These are phyloP conservation scores for Pheosia tremula DNA, from an alignment of 2,888 invertebrate genomes.

Conservation along the genomic window DNA sequence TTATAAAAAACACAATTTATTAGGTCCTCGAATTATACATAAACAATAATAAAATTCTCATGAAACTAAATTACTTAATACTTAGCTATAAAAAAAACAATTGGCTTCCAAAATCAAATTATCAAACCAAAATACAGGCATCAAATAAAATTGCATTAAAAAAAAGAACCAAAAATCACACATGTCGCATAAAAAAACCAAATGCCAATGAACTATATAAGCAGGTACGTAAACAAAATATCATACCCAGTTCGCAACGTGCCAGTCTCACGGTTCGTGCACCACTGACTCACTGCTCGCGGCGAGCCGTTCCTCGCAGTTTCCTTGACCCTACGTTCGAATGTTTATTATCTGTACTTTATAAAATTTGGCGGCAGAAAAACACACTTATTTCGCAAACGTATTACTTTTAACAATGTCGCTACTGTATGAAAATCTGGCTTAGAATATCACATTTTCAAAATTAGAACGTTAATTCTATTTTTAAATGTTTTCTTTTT, in stretches of 20 bases:
- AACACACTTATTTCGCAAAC: not conserved
- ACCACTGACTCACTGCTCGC: conserved; percentile 20
- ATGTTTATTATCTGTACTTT: conserved; percentile 11
- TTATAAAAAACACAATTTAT: no score
- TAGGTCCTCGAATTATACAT: no score
- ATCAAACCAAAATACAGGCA: not conserved
- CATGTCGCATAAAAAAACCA: not conserved
- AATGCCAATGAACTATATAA: not conserved
- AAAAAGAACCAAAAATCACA: not conserved
- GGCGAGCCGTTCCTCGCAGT: conserved; percentile 7
- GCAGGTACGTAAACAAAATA: not conserved
- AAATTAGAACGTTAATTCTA: no score
- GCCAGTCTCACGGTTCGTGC: conserved; percentile 22
- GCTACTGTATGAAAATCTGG: no score
- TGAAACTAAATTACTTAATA: no score
- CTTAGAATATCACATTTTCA: no score
- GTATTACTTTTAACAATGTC: no score
- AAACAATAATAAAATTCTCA: no score
- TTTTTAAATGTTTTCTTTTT: no score
- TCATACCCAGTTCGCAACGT: conserved; percentile 5
- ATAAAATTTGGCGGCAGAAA: conserved; percentile 1
- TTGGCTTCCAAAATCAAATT: no score
- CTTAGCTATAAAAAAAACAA: no score
- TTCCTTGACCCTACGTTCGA: conserved; percentile 21
- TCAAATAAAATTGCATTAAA: not conserved